A percentile compares a stretch with the other conserved stretches of the same genome.
These are phyloP conservation scores for Osmoderma eremita DNA, from an alignment of 2,888 invertebrate genomes.

Conservation along the genomic window DNA sequence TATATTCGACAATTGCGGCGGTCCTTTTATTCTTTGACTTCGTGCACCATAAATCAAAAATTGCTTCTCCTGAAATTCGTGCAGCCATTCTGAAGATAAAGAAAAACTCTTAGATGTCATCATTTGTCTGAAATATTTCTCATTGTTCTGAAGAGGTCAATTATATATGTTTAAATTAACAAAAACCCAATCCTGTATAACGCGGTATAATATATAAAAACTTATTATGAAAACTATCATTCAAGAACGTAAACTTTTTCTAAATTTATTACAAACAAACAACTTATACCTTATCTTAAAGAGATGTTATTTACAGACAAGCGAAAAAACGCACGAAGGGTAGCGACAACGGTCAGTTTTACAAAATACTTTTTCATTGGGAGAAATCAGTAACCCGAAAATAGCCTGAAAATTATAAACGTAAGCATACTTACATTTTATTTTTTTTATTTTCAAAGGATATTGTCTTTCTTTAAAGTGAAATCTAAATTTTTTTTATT, in stretches of 20 bases:
- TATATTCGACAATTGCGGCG: neutral
- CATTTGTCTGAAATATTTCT: slow-evolving; percentile 2
- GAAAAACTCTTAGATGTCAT: neutral
- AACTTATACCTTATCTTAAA: too few relatives aligned
- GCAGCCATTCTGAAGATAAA: neutral
- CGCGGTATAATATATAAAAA: neutral
- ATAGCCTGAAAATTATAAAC: too few relatives aligned
- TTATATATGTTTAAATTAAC: neutral
- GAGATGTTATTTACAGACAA: too few relatives aligned
- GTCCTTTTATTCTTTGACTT: neutral
- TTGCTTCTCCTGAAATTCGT: neutral
- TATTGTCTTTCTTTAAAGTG: too few relatives aligned
- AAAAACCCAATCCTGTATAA: neutral
- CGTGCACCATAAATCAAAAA: neutral
- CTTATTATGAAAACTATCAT: neutral
- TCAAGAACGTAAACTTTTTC: neutral
- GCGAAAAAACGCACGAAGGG: too few relatives aligned
- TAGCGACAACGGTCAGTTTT: too few relatives aligned
- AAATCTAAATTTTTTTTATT: too few relatives aligned
- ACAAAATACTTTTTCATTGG: too few relatives aligned
- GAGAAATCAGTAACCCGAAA: too few relatives aligned
- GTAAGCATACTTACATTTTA: too few relatives aligned
- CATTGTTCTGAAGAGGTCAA: neutral
- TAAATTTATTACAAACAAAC: too few relatives aligned
- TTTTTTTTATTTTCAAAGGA: too few relatives aligned